These are phyloP conservation scores for Aythya fuligula DNA, from an alignment of 2,797 vertebrate genomes.

Conservation along the genomic window DNA sequence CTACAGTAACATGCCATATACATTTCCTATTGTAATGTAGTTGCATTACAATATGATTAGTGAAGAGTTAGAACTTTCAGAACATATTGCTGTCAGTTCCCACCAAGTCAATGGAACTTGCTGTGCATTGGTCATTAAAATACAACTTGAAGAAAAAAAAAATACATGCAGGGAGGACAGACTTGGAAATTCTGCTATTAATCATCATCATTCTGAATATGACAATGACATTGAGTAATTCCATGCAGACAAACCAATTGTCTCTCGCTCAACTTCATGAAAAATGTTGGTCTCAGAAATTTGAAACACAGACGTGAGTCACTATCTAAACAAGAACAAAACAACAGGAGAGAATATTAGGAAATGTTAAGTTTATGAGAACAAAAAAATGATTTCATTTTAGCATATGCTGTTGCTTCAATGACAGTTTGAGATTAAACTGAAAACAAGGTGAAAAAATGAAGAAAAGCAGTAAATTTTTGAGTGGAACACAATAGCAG, in stretches of 20 bases:
- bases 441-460: background rate
- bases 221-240: background rate
- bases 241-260: background rate
- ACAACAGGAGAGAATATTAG: background rate
- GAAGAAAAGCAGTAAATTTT: background rate
- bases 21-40: accelerated
- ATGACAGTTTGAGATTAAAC: background rate
- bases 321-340: slow-evolving; percentile 24
- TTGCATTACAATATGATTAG: background rate
- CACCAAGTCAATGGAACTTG: background rate
- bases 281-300: background rate
- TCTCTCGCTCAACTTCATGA: background rate
- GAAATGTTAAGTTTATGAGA: background rate
- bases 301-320: background rate
- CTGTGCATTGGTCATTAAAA: background rate
- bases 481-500: background rate
- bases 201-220: background rate
- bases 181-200: background rate
- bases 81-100: background rate
- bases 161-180: background rate
- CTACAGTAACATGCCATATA: accelerated
- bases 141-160: background rate
- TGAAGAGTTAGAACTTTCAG: background rate
- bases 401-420: background rate
- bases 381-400: slow-evolving; percentile 7